A percentile compares a stretch with the other conserved stretches of the same genome.
These are phyloP conservation scores for Tanaodytes sp. DNA, from an alignment of 2,888 invertebrate species.

Conservation along the genomic window DNA sequence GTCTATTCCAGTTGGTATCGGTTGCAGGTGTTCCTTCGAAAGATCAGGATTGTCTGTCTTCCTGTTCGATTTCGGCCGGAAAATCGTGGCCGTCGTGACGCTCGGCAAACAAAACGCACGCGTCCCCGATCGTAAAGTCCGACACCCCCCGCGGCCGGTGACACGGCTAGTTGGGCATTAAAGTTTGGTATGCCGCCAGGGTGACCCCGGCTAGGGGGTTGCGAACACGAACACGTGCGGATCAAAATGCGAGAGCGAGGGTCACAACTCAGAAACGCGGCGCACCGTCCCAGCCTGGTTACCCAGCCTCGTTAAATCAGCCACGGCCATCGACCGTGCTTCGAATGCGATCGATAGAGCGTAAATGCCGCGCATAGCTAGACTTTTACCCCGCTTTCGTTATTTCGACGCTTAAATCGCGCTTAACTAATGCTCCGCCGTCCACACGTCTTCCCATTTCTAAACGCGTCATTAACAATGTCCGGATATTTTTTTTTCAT, in stretches of 20 bases:
- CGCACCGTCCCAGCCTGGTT: conserved; percentile 49
- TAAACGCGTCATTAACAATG: too few species aligned
- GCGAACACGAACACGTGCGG: conserved; percentile 71
- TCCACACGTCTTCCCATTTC: neutral
- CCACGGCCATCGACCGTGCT: conserved; percentile 66
- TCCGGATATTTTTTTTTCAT: neutral
- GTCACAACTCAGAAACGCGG: conserved; percentile 28
- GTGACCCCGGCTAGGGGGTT: conserved; percentile 43
- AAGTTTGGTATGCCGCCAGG: conserved; percentile 68
- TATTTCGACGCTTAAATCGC: conserved; percentile 39
- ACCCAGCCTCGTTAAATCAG: conserved; percentile 60
- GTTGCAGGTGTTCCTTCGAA: conserved; percentile 37
- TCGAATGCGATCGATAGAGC: conserved; percentile 61
- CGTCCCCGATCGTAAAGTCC: conserved; percentile 49
- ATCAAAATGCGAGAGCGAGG: conserved; percentile 43
- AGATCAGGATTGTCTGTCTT: conserved; percentile 20
- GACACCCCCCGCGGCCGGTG: conserved; percentile 53
- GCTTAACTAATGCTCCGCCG: conserved; percentile 13
- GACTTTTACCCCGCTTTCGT: conserved; percentile 46
- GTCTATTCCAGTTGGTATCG: too few species aligned
- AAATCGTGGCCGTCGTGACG: conserved; percentile 58
- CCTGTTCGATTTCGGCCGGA: conserved; percentile 23
- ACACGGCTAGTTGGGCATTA: conserved; percentile 73
- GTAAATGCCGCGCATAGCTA: conserved; percentile 52
- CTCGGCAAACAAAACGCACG: conserved; percentile 70